Percentiles rank a stretch among this genome's conserved stretches.
phyloP scores from a whole-genome alignment of 2,113 vertebrate species.

The Gobius niger region DNA sequence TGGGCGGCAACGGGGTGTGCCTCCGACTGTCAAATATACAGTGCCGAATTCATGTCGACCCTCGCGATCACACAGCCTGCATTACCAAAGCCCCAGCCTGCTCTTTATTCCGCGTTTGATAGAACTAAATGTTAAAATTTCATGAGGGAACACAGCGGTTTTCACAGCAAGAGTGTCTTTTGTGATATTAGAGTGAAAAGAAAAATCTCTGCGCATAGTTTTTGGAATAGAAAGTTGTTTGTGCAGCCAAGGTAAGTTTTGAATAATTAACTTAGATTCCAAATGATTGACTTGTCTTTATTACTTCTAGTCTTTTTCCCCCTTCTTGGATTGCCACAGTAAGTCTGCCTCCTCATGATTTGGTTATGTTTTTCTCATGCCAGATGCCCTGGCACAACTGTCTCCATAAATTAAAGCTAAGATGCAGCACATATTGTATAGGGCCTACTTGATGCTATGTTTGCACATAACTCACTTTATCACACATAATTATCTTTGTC shows the following conservation, averaged over 20 bases:
- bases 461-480: too few relatives aligned
- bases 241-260: not conserved
- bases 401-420: too few relatives aligned
- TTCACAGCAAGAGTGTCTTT: not conserved
- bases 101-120: slow-evolving; percentile 8
- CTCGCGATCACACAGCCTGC: slow-evolving; percentile 12
- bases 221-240: not conserved
- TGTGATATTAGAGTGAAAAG: slow-evolving; percentile 1
- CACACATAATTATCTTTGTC: too few relatives aligned
- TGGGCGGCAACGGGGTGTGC: slow-evolving; percentile 64
- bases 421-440: too few relatives aligned
- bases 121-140: slow-evolving; percentile 2
- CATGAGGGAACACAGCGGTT: slow-evolving; percentile 1
- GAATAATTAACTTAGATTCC: not conserved
- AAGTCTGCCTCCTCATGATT: not conserved
- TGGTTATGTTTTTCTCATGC: too few relatives aligned
- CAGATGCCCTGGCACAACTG: too few relatives aligned
- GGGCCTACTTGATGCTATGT: too few relatives aligned
- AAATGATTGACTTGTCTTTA: not conserved
- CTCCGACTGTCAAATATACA: slow-evolving; percentile 58
- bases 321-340: not conserved
- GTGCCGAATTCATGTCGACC: slow-evolving; percentile 35
- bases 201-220: not conserved
- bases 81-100: slow-evolving; percentile 7
- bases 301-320: not conserved